Percentiles rank a stretch among this genome's conserved stretches.
Conservation (phyloP, 23 tunicate species). For the Clavelina lepadiformis region DNA sequence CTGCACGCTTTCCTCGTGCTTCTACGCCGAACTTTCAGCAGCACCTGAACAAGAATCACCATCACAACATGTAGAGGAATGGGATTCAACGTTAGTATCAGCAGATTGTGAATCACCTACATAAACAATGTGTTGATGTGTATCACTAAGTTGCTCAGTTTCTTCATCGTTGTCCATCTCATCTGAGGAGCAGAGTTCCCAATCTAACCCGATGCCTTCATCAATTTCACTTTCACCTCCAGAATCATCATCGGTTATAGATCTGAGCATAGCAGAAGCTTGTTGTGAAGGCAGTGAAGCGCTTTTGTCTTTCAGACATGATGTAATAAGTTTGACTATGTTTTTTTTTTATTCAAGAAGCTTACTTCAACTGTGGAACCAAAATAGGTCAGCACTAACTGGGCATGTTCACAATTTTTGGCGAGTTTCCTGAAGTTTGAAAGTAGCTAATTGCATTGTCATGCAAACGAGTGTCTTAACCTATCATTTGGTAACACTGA, state of each 20-base stretch:
- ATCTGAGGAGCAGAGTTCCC: conserved; percentile 29
- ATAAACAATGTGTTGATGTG: conserved; percentile 11
- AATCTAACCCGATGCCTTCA: conserved; percentile 9
- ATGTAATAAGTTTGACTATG: conserved; percentile 24
- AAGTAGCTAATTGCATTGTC: no score
- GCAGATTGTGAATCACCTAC: conserved; percentile 24
- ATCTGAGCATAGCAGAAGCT: conserved; percentile 9
- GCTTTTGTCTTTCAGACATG: conserved; percentile 13
- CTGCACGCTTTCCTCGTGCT: conserved; percentile 4
- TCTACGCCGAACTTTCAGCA: conserved; percentile 22
- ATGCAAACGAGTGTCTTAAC: no score
- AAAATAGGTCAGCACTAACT: conserved; percentile 15
- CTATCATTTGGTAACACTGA: no score
- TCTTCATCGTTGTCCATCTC: conserved; percentile 21
- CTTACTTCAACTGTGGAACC: conserved; percentile 18
- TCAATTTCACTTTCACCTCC: conserved; percentile 28
- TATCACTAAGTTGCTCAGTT: conserved; percentile 10
- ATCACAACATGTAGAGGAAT: conserved; percentile 14
- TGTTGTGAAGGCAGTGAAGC: conserved; percentile 11
- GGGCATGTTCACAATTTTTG: conserved; percentile 6
- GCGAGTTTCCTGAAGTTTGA: no score
- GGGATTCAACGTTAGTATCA: conserved; percentile 23
- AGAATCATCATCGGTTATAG: conserved; percentile 20
- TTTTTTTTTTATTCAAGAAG: conserved; percentile 8
- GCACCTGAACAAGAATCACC: conserved; percentile 30